Evolutionary conservation across 2,888 invertebrate genomes (phyloP).

Genomic region (Blastobasis lacticolella): DNA sequence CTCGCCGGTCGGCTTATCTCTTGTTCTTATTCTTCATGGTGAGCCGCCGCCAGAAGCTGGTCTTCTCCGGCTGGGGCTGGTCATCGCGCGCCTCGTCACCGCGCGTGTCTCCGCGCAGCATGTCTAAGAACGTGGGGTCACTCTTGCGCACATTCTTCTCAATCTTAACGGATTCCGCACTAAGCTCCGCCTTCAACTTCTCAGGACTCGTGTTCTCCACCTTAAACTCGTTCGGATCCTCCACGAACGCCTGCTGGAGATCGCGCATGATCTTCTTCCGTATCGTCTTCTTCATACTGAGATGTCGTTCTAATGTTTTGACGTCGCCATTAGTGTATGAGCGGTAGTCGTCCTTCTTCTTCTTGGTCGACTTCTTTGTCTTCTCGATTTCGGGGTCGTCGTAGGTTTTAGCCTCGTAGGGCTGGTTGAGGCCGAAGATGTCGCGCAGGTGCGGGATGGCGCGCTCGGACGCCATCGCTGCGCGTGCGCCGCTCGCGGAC

Average conservation of each 20-base stretch:
- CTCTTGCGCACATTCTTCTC: slow-evolving; percentile 67
- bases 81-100: slow-evolving; percentile 59
- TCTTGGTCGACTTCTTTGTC: slow-evolving; percentile 71
- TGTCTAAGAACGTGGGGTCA: slow-evolving; percentile 79
- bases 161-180: slow-evolving; percentile 79
- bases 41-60: slow-evolving; percentile 80
- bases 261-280: slow-evolving; percentile 90
- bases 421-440: slow-evolving; percentile 78
- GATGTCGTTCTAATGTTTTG: slow-evolving; percentile 84
- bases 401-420: slow-evolving; percentile 61
- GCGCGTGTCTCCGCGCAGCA: slow-evolving; percentile 77
- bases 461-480: slow-evolving; percentile 79
- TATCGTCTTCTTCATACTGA: slow-evolving; percentile 91
- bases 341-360: slow-evolving; percentile 81
- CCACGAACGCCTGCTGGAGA: slow-evolving; percentile 83
- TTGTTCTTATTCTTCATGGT: slow-evolving; percentile 81
- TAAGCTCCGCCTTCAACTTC: slow-evolving; percentile 79
- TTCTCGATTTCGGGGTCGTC: slow-evolving; percentile 63
- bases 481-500: slow-evolving; percentile 35
- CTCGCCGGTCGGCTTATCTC: slow-evolving; percentile 60
- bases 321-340: slow-evolving; percentile 79
- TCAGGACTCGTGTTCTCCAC: slow-evolving; percentile 80
- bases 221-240: slow-evolving; percentile 81
- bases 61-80: slow-evolving; percentile 71
- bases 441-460: slow-evolving; percentile 85